Base-by-base conservation (phyloP, 1,140 invertebrate species). In the Medauroidea extradentata region DNA sequence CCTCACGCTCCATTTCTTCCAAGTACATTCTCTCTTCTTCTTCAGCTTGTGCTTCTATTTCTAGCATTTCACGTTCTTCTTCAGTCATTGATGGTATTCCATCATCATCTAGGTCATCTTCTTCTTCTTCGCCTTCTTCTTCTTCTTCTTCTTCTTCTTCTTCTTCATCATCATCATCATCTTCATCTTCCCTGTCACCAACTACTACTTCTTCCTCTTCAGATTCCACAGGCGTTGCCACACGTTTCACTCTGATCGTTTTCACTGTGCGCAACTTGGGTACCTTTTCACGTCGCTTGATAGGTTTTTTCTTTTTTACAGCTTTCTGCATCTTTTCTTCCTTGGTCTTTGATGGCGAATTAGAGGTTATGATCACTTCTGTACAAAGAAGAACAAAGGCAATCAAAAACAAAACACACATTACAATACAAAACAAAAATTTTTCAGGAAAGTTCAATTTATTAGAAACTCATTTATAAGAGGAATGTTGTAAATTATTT, bases 21-120 rank as follows among this genome's bases (percentile, higher is more conserved):
- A 29, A 21, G 3, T 19, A 29, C 49, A 29, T 51, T 21, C 24
- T 51, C 24, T 5, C 49, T 14, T 34, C 24, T 51, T 29, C 24
- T 27, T 29, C 19, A 2, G 13, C 49, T 8, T 51, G 25, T 25
- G 25, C 24, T n/a, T 51, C 29, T 34, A 1, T 1, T 11, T 18
- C 25, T 29, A 34, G 11, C 29, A 34, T 34, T 54, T 54, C 38
- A 0, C 9, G 1, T 52, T 64, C 60, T 23, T 64, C 64, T 4
- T 61, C 62, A 13, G 56, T 57, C 34, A 65, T 63, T 19, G 62
- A 60, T 23, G 63, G 65, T 27, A 69, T 66, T 18, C 69, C 68
- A 0, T 69, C 66, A 19, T 75, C 70, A 13, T 69, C 68, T n/a
- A 71, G 65, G 46, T 73, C 68, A 21, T 73, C 68, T 19, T 68